Conservation (phyloP, 1,140 invertebrate genomes). For the Antheraea pernyi region DNA sequence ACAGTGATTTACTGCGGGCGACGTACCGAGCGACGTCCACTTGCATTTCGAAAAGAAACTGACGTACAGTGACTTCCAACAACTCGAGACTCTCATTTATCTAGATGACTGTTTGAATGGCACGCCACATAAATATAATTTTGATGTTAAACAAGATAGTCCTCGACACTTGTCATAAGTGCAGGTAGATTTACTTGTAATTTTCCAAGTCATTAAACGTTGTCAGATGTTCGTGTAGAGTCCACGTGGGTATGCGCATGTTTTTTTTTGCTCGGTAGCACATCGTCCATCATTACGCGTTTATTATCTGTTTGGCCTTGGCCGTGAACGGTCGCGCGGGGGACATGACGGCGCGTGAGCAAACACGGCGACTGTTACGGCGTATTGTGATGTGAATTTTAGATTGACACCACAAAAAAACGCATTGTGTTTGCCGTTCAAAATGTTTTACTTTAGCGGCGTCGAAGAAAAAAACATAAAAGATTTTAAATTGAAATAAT, state of each 20-base stretch:
- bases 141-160: slow-evolving; percentile 27
- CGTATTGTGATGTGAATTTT: slow-evolving; percentile 31
- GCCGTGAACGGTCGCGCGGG: slow-evolving; percentile 65
- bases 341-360: slow-evolving; percentile 41
- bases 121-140: slow-evolving; percentile 10
- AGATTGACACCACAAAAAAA: slow-evolving; percentile 33
- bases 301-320: slow-evolving; percentile 70
- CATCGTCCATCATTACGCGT: slow-evolving; percentile 60
- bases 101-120: slow-evolving; percentile 24
- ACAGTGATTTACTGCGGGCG: slow-evolving; percentile 41
- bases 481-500: slow-evolving; percentile 9
- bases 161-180: neutral
- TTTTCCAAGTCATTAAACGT: slow-evolving; percentile 69
- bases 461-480: slow-evolving; percentile 20
- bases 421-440: slow-evolving; percentile 25
- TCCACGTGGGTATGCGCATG: slow-evolving; percentile 55
- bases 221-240: slow-evolving; percentile 52
- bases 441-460: slow-evolving; percentile 23
- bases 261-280: slow-evolving; percentile 56
- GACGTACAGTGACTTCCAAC: slow-evolving; percentile 22
- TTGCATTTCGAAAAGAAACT: slow-evolving; percentile 39
- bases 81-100: slow-evolving; percentile 22
- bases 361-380: slow-evolving; percentile 26
- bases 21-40: slow-evolving; percentile 30
- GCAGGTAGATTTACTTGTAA: slow-evolving; percentile 30